Percentiles rank a stretch among this genome's conserved stretches.
Evolutionary conservation across 1,140 invertebrate genomes (phyloP).

Genomic region (Dufourea novaeangliae): DNA sequence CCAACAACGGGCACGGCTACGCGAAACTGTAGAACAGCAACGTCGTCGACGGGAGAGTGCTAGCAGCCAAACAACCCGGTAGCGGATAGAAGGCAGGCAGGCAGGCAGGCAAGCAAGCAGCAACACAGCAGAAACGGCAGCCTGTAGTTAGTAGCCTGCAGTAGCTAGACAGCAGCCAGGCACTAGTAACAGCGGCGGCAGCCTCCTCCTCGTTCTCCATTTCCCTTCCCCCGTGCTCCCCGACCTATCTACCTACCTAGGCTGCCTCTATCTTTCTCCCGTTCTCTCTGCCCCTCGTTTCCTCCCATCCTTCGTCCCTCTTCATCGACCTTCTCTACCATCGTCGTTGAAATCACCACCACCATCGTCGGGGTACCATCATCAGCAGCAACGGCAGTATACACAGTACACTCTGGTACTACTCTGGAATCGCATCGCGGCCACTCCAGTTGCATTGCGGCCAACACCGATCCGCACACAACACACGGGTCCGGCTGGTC

Average conservation of each 20-base stretch:
- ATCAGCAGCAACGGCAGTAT: conserved; percentile 31
- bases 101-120: background rate
- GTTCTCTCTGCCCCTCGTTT: conserved; percentile 8
- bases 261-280: conserved; percentile 13
- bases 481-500: conserved; percentile 24
- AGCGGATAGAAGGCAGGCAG: background rate
- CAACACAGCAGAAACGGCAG: conserved; percentile 21
- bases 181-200: conserved; percentile 43
- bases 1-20: conserved; percentile 18
- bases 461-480: conserved; percentile 62
- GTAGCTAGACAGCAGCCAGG: conserved; percentile 43
- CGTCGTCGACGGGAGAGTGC: conserved; percentile 25
- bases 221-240: conserved; percentile 51
- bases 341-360: conserved; percentile 77
- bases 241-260: conserved; percentile 21
- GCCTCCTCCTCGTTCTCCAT: conserved; percentile 61
- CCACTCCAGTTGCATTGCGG: conserved; percentile 75
- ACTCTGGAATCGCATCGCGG: conserved; percentile 68
- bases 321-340: conserved; percentile 58
- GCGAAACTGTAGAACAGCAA: conserved; percentile 4
- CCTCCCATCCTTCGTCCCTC: conserved; percentile 30
- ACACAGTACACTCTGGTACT: conserved; percentile 68
- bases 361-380: conserved; percentile 57
- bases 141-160: conserved; percentile 17
- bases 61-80: background rate